Evolutionary conservation across 2,797 vertebrate genomes (phyloP), one percentile per base, ranked within the genome.

Genomic region (Orestias chungarensis): DNA sequence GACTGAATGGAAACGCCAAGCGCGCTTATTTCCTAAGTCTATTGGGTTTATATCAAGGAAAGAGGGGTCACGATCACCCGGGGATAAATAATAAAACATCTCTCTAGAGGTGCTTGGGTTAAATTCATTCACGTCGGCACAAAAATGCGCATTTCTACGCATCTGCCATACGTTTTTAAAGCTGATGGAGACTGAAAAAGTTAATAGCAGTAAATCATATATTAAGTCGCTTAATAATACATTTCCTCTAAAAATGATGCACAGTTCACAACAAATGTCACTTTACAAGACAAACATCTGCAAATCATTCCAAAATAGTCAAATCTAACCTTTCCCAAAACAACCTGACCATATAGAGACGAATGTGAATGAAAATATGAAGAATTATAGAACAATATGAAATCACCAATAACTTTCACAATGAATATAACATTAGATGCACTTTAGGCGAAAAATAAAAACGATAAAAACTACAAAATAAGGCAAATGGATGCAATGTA

Each of bases 1-100:
- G 64, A 78, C 67, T 92, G 83, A 90, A 88, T 91, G 85, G 75
- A 74, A 74, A 52, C 78, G 75, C 78, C 61, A 85, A 89, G 91
- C 91, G 92, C 93, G 92, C n/a, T 91, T 91, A 86, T 92, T 95
- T 95, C 93, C 94, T 93, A 90, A 89, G 64, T 77, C 78, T 92
- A 89, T 92, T 83, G 90, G 90, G 81, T 92, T 91, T 88, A 88
- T 86, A 82, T 46, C 89, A 91, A 91, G 86, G 87, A 82, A 70
- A 78, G 52, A 66, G 79, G 82, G 91, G 90, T 94, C 93, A 87
- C 70, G 91, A 87, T 83, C 88, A 81, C 35, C 52, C 46, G 78
- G 55, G 78, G 86, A 83, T 15, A 86, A 89, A 85, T 87, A 68
- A 74, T 79, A 64, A 71, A 46, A 31, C 81, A n/a, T n/a, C n/a